Base-by-base conservation (phyloP, 2,888 invertebrate species). In the Diaprepes abbreviatus region DNA sequence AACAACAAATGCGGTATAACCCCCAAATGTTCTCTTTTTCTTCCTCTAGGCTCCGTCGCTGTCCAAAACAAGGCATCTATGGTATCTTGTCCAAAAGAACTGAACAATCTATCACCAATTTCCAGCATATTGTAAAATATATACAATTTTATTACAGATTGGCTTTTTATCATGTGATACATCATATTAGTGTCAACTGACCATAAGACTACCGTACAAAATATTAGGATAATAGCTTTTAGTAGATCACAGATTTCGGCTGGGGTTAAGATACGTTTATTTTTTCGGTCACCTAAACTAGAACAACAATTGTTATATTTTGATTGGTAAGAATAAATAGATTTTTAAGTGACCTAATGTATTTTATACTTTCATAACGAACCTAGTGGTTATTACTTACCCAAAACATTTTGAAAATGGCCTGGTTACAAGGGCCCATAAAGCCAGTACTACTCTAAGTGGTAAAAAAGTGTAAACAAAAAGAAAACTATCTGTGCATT, bases 101-200 rank as follows among this genome's bases (percentile, higher is more conserved):
- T 97, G 81, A 98, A 93, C 74, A 99, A 85, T 73, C 97, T 88
- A 85, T 99, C 99, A 10, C 96, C 97, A 57, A 97, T 97, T 87
- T 99, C 99, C 69, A 99, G 86, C 97, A 99, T 99, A 83, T 99
- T 99, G 85, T 96, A 99, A 86, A 99, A 98, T 82, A 99, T 97
- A 82, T 99, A 99, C 75, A 99, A 86, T 82, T 99, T 99, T 85
- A 99, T 98, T 72, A 98, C 97, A 74, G 98, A 97, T 82, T 99
- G 99, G 79, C 97, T 97, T 83, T 96, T 96, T 48, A 96, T 94
- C 78, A 98, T 88, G 84, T 99, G 98, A 85, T 99, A 99, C 88
- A 98, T 92, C 88, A 98, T 95, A 76, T 97, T 98, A 38, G 97
- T 97, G 83, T 99, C 99, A 73, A 99, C 92, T 79, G 94, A 93